Conservation (phyloP, 2,888 invertebrate species). For the Epinotia demarniana region DNA sequence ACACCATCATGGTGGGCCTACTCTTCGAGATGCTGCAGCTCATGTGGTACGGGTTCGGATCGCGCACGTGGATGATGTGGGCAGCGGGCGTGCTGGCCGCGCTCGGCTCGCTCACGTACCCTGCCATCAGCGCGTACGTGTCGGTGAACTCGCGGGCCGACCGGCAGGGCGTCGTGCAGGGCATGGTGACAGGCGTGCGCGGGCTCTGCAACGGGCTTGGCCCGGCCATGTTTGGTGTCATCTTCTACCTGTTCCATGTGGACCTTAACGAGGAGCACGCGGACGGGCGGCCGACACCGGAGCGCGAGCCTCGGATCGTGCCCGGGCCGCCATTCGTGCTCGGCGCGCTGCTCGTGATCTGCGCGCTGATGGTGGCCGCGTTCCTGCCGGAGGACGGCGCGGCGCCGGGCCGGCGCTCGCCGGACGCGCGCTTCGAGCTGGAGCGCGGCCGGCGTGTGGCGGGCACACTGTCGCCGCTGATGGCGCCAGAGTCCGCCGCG, state of each 20-base stretch:
- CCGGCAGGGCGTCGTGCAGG: slow-evolving; percentile 97
- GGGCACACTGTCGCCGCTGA: slow-evolving; percentile 91
- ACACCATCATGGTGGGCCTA: slow-evolving; percentile 98
- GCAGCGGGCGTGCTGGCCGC: slow-evolving; percentile 98
- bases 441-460: slow-evolving; percentile 91
- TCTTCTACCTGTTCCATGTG: slow-evolving; percentile 99
- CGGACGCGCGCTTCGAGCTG: slow-evolving; percentile 92
- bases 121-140: slow-evolving; percentile 99
- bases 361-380: slow-evolving; percentile 96
- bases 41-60: slow-evolving; percentile 98
- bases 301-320: slow-evolving; percentile 88
- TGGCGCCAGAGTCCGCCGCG: slow-evolving; percentile 90
- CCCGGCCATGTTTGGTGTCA: slow-evolving; percentile 99
- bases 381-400: slow-evolving; percentile 90
- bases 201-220: slow-evolving; percentile 99
- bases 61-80: slow-evolving; percentile 99
- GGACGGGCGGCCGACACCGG: slow-evolving; percentile 67
- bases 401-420: slow-evolving; percentile 76
- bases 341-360: slow-evolving; percentile 97
- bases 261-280: slow-evolving; percentile 93
- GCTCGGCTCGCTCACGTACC: slow-evolving; percentile 98
- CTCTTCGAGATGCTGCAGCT: slow-evolving; percentile 98
- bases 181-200: slow-evolving; percentile 99
- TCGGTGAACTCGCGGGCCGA: slow-evolving; percentile 99
- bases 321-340: slow-evolving; percentile 99